Conservation (phyloP, 1,140 invertebrate species). For the Maniola jurtina region DNA sequence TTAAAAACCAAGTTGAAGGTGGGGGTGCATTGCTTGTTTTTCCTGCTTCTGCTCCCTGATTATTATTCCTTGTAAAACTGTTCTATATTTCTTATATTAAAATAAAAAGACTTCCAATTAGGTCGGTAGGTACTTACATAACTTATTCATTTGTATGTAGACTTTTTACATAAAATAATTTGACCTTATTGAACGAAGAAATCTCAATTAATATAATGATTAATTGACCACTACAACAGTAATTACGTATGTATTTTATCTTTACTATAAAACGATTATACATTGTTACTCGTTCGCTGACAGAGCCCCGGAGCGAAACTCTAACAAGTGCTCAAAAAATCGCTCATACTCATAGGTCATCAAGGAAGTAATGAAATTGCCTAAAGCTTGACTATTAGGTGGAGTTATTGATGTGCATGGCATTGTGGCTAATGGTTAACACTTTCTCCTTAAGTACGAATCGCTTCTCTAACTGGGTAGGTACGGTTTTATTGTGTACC, state of each 20-base stretch:
- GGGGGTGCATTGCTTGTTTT: too few species aligned
- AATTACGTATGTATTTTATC: slow-evolving; percentile 50
- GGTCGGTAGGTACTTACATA: too few species aligned
- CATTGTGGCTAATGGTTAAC: slow-evolving; percentile 2
- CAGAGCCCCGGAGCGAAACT: slow-evolving; percentile 46
- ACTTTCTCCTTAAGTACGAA: slow-evolving; percentile 6
- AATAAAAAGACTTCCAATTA: background rate
- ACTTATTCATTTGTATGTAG: background rate
- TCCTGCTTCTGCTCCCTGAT: too few species aligned
- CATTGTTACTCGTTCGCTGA: slow-evolving; percentile 41
- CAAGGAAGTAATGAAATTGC: slow-evolving; percentile 21
- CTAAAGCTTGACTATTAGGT: slow-evolving; percentile 26
- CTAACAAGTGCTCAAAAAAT: slow-evolving; percentile 42
- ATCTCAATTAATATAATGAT: slow-evolving; percentile 53
- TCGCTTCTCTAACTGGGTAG: background rate
- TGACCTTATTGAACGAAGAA: slow-evolving; percentile 49
- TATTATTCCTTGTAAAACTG: too few species aligned
- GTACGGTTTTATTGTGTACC: too few species aligned
- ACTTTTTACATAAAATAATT: slow-evolving; percentile 10
- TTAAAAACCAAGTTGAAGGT: too few species aligned
- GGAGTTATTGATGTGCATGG: slow-evolving; percentile 4
- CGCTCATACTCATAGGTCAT: slow-evolving; percentile 38
- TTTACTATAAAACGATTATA: slow-evolving; percentile 34
- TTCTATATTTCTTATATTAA: background rate
- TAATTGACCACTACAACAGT: slow-evolving; percentile 50